Evolutionary conservation across 2,888 invertebrate genomes (phyloP).

Genomic region (Polydrusus cervinus): DNA sequence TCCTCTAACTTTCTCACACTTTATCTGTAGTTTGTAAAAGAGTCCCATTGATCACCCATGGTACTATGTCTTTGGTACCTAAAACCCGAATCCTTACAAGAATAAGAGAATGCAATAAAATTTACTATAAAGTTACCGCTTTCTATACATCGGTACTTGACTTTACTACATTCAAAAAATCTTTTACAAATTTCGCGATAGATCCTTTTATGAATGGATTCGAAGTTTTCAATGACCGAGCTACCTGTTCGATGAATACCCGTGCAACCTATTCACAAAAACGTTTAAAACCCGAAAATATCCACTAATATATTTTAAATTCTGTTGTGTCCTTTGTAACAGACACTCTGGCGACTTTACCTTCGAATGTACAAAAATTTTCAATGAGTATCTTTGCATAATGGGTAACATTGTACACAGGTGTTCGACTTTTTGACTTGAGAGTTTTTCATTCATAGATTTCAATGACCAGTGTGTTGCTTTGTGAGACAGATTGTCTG

Average conservation of each 20-base stretch:
- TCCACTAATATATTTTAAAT: conserved; percentile 61
- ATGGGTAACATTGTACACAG: conserved; percentile 57
- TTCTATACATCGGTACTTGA: conserved; percentile 59
- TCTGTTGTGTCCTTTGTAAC: conserved; percentile 56
- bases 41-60: conserved; percentile 46
- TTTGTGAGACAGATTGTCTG: conserved; percentile 38
- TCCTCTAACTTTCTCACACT: conserved; percentile 57
- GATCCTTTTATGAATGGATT: conserved; percentile 56
- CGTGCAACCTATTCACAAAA: conserved; percentile 43
- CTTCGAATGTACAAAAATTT: conserved; percentile 38
- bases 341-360: conserved; percentile 43
- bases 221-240: conserved; percentile 43
- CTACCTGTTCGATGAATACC: conserved; percentile 52
- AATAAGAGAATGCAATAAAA: conserved; percentile 43
- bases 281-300: conserved; percentile 47
- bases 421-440: conserved; percentile 55
- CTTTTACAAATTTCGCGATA: conserved; percentile 56
- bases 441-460: conserved; percentile 49
- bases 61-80: conserved; percentile 40
- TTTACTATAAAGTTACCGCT: conserved; percentile 54
- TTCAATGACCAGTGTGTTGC: conserved; percentile 27
- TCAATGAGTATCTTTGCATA: conserved; percentile 56
- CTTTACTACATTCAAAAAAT: conserved; percentile 53
- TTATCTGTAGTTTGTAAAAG: conserved; percentile 48
- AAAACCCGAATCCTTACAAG: conserved; percentile 29